Percentiles rank a stretch among this genome's conserved stretches.
phyloP scores from a whole-genome alignment of 2,888 invertebrate species.

The Ariolimax columbianus region DNA sequence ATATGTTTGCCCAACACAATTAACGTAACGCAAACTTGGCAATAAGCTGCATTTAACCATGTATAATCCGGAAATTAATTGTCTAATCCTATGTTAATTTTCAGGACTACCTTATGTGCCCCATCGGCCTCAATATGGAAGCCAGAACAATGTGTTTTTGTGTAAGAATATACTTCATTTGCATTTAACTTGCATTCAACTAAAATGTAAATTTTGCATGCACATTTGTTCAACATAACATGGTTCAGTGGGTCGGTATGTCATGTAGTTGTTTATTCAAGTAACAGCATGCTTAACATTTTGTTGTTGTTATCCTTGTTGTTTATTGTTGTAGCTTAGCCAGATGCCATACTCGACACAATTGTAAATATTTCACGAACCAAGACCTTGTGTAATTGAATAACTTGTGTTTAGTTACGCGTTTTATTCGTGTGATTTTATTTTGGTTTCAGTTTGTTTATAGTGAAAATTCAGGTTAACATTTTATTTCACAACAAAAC shows the following conservation, averaged over 20 bases:
- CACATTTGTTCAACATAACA: neutral
- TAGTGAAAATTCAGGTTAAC: too few species aligned
- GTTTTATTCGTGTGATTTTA: too few species aligned
- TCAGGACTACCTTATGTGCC: conserved; percentile 5
- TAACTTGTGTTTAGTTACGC: too few species aligned
- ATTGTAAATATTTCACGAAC: too few species aligned
- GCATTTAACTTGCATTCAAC: neutral
- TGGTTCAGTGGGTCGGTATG: neutral
- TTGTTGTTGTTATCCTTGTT: neutral
- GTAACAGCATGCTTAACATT: neutral
- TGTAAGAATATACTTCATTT: conserved; percentile 30
- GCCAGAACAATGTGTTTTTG: conserved; percentile 34
- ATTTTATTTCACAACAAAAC: too few species aligned
- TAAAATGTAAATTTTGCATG: neutral
- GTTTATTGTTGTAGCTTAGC: too few species aligned
- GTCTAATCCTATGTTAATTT: conserved; percentile 23
- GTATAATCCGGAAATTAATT: neutral
- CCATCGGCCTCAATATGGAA: neutral
- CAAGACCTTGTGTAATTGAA: too few species aligned
- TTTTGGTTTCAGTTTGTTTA: too few species aligned
- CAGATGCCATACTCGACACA: too few species aligned
- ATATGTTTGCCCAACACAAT: too few species aligned
- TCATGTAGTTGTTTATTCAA: neutral
- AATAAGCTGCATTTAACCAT: neutral
- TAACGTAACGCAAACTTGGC: too few species aligned